Percentiles rank a stretch among this genome's conserved stretches.
Evolutionary conservation across 2,888 invertebrate species (phyloP).

Genomic region (Campopleginae sp.): DNA sequence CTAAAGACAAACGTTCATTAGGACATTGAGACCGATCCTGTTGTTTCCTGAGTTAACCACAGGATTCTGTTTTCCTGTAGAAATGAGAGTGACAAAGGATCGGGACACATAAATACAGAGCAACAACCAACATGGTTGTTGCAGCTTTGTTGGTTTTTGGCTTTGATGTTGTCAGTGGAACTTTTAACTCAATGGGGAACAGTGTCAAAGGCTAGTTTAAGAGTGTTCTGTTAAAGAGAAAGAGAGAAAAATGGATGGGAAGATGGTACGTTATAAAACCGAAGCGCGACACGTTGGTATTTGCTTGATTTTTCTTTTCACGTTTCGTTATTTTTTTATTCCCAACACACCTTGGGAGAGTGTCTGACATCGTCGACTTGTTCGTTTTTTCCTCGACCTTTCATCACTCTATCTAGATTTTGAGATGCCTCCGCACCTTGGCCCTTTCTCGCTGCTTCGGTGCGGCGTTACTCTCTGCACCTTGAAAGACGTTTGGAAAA

Average conservation of each 20-base stretch:
- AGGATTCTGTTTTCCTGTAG: not conserved
- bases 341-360: conserved; percentile 4
- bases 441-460: not conserved
- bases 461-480: conserved; percentile 13
- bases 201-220: conserved; percentile 41
- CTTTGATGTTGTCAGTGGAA: conserved; percentile 65
- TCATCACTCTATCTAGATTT: conserved; percentile 50
- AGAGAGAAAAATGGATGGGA: conserved; percentile 22
- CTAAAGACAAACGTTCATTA: not conserved
- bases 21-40: not conserved
- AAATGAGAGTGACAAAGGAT: conserved; percentile 15
- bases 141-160: conserved; percentile 49
- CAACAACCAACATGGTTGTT: conserved; percentile 25
- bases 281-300: conserved; percentile 30
- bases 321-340: conserved; percentile 35
- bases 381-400: conserved; percentile 46
- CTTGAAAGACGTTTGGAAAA: conserved; percentile 65
- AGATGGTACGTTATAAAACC: conserved; percentile 10
- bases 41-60: conserved; percentile 18
- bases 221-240: conserved; percentile 2
- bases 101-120: conserved; percentile 27
- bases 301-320: conserved; percentile 44
- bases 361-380: conserved; percentile 24
- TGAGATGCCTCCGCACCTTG: conserved; percentile 37
- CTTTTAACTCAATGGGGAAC: conserved; percentile 61